Evolutionary conservation across 35 echinoderm and acorn worm species (phyloP).

Genomic region (Ophioderma brevispina): DNA sequence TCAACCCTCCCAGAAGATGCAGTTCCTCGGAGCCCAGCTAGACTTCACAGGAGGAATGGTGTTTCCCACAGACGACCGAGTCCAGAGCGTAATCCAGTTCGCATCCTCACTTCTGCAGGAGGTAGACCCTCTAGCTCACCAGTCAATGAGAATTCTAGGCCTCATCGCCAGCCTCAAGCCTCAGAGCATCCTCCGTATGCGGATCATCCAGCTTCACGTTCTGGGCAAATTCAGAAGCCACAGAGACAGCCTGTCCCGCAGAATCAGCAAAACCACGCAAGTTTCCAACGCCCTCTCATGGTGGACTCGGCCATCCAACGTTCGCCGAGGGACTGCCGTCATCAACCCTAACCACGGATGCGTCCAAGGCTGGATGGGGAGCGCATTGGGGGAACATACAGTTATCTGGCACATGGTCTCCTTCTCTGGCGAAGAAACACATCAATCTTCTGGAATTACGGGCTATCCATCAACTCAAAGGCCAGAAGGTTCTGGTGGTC

Average conservation of each 20-base stretch:
- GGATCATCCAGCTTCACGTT: slow-evolving; percentile 38
- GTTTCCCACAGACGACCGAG: not conserved
- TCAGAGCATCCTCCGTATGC: slow-evolving; percentile 43
- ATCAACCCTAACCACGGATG: too few species aligned
- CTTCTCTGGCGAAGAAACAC: not conserved
- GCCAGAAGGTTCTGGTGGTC: not conserved
- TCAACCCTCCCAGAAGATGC: too few species aligned
- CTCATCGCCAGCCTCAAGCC: slow-evolving; percentile 42
- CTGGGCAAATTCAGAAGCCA: not conserved
- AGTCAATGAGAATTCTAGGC: not conserved
- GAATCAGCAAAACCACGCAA: not conserved
- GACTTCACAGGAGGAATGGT: not conserved
- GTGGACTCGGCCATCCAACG: not conserved
- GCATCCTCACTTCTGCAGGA: not conserved
- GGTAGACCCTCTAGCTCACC: not conserved
- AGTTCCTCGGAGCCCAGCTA: slow-evolving; percentile 23
- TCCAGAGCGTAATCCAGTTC: too few species aligned
- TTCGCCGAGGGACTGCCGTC: not conserved
- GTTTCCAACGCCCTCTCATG: too few species aligned
- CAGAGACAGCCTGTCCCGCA: too few species aligned
- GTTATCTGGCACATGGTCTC: not conserved
- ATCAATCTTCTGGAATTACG: not conserved
- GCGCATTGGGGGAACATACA: not conserved
- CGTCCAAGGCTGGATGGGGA: not conserved
- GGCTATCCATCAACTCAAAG: not conserved